Conservation (phyloP, 1,140 invertebrate species). For the Rhizoglyphus robini region DNA sequence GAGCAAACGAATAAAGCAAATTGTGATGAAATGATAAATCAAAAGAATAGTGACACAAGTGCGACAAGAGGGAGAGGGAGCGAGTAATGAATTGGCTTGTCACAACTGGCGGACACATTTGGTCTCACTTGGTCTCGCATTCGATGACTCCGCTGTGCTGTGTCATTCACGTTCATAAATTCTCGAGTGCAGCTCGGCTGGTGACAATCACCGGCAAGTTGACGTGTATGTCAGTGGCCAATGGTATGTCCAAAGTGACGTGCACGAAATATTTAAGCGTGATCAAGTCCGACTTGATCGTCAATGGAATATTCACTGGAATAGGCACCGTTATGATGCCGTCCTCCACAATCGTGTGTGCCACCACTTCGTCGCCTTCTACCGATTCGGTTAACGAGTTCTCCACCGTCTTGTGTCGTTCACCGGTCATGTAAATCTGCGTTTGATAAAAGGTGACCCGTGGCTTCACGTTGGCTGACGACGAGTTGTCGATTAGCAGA, state of each 20-base stretch:
- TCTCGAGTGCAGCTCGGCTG: neutral
- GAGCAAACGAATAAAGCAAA: no score
- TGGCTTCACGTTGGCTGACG: slow-evolving; percentile 9
- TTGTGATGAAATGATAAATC: no score
- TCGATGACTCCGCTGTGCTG: no score
- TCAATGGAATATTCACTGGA: slow-evolving; percentile 12
- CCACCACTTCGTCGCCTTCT: neutral
- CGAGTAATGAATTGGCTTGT: no score
- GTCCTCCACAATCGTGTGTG: slow-evolving; percentile 5
- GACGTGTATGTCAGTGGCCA: slow-evolving; percentile 15
- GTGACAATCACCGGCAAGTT: slow-evolving; percentile 14
- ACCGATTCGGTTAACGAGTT: slow-evolving; percentile 9
- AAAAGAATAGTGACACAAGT: no score
- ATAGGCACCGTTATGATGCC: neutral
- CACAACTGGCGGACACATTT: no score
- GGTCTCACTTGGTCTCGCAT: no score
- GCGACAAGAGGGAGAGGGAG: no score
- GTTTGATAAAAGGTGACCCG: slow-evolving; percentile 13
- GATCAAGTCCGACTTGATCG: slow-evolving; percentile 4
- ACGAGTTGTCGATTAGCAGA: slow-evolving; percentile 8
- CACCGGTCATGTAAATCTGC: slow-evolving; percentile 18
- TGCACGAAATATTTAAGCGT: slow-evolving; percentile 19
- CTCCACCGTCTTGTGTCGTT: slow-evolving; percentile 16
- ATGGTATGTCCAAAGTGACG: slow-evolving; percentile 13
- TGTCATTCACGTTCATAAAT: no score